These are phyloP conservation scores for Poecilia velifera DNA, from an alignment of 2,797 vertebrate species.

Conservation along the genomic window DNA sequence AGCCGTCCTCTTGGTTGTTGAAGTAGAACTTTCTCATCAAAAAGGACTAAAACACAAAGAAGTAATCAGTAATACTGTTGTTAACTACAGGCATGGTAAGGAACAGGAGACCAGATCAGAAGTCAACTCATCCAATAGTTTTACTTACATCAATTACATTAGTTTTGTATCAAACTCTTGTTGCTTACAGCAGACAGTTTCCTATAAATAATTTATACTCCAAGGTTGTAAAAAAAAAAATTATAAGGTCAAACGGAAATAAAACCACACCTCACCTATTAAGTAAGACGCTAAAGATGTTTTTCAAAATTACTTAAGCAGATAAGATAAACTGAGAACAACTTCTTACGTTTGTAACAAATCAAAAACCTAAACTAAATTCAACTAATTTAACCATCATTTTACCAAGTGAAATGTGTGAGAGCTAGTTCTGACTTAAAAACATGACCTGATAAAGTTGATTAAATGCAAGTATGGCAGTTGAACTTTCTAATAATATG, in stretches of 20 bases:
- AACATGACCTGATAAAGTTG: background rate
- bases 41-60: slow-evolving; percentile 86
- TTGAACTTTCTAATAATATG: background rate
- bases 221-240: background rate
- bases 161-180: background rate
- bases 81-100: background rate
- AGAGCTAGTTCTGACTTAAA: background rate
- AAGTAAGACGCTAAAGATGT: background rate
- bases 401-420: background rate
- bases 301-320: background rate
- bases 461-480: background rate
- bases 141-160: background rate
- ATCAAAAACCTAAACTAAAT: background rate
- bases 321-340: background rate
- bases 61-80: background rate
- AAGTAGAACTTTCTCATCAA: slow-evolving; percentile 98
- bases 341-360: background rate
- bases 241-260: background rate
- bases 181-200: background rate
- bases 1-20: slow-evolving; percentile 98
- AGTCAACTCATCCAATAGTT: background rate
- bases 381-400: background rate
- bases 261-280: background rate
- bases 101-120: background rate
- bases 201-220: background rate